phyloP scores from a whole-genome alignment of 2,113 vertebrate genomes.

The Pseudorectes ferrugineus region DNA sequence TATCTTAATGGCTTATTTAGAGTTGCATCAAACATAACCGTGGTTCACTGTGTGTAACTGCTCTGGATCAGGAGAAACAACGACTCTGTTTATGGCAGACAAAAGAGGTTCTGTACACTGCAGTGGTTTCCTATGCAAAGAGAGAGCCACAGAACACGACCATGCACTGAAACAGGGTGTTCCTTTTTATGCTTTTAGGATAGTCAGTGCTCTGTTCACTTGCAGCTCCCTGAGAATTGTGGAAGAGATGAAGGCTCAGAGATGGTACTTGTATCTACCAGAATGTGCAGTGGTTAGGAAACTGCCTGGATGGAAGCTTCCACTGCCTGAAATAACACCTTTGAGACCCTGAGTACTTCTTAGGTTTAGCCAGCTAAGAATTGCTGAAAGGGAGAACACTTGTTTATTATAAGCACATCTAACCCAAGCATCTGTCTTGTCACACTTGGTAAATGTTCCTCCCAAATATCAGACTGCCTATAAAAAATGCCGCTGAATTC shows the following conservation, averaged over 20 bases:
- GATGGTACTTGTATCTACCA: background rate
- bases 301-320: background rate
- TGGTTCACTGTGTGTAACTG: background rate
- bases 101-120: background rate
- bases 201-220: background rate
- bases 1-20: background rate
- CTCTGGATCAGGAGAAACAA: background rate
- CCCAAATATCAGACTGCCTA: background rate
- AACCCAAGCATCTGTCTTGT: background rate
- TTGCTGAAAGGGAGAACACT: background rate
- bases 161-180: background rate
- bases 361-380: background rate
- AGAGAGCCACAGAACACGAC: background rate
- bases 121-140: background rate
- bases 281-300: background rate
- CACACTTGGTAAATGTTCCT: background rate
- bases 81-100: rapidly evolving
- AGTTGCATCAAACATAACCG: background rate
- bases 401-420: background rate
- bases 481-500: background rate
- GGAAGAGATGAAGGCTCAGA: background rate
- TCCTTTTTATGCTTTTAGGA: background rate
- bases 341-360: background rate
- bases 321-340: background rate
- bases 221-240: background rate